phyloP scores from a whole-genome alignment of 2,888 invertebrate species.

The Drosophila diplacantha region DNA sequence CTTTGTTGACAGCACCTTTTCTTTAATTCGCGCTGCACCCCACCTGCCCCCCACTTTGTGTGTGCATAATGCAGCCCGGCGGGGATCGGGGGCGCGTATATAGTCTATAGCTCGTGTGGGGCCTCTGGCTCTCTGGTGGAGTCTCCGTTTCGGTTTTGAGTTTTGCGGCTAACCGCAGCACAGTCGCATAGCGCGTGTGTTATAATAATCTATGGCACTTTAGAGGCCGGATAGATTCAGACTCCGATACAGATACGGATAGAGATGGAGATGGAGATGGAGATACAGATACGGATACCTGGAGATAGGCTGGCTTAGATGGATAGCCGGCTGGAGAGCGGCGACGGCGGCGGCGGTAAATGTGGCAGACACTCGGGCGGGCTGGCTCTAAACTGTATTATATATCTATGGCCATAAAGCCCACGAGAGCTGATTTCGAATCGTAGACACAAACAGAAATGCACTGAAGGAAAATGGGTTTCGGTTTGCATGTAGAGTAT shows the following conservation, averaged over 20 bases:
- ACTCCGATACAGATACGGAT: constrained; percentile 19
- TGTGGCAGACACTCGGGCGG: constrained; percentile 45
- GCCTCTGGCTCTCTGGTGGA: constrained; percentile 21
- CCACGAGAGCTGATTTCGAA: constrained; percentile 30
- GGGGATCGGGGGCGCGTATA: constrained; percentile 5
- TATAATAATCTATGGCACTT: constrained; percentile 51
- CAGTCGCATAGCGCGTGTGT: constrained; percentile 49
- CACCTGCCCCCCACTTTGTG: constrained; percentile 4
- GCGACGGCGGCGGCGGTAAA: constrained; percentile 19
- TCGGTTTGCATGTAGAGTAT: no score
- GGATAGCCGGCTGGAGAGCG: constrained; percentile 29
- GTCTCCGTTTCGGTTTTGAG: constrained; percentile 39
- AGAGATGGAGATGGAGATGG: constrained; percentile 8
- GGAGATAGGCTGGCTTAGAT: constrained; percentile 33
- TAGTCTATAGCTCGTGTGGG: constrained; percentile 32
- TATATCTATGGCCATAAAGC: constrained; percentile 42
- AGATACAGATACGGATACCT: constrained; percentile 13
- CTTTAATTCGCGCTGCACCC: constrained; percentile 34
- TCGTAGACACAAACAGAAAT: constrained; percentile 8
- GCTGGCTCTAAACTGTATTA: constrained; percentile 44
- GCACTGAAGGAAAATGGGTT: background rate
- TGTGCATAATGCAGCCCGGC: constrained; percentile 28
- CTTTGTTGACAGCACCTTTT: constrained; percentile 44
- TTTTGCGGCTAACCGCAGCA: constrained; percentile 50
- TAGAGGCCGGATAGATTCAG: constrained; percentile 41